Evolutionary conservation across 2,888 invertebrate genomes (phyloP).

Genomic region (Cybosia mesomella): DNA sequence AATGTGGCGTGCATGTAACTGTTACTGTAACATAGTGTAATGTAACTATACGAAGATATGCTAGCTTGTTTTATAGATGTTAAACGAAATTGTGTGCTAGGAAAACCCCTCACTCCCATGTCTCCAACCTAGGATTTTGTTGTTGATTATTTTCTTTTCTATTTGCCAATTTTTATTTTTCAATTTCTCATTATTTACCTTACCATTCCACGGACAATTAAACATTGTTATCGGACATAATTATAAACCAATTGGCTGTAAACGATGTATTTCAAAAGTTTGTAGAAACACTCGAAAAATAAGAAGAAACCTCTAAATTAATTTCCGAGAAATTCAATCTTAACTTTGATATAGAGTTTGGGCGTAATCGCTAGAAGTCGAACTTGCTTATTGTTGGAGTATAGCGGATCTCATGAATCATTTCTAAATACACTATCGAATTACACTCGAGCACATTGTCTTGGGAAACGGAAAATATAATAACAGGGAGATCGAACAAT

Average conservation of each 20-base stretch:
- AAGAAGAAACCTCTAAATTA: constrained; percentile 57
- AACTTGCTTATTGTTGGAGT: constrained; percentile 60
- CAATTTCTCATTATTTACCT: constrained; percentile 55
- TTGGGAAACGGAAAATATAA: constrained; percentile 75
- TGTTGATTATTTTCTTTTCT: constrained; percentile 54
- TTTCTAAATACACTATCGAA: constrained; percentile 82
- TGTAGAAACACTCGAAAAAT: constrained; percentile 27
- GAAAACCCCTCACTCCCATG: constrained; percentile 77
- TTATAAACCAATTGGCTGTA: constrained; percentile 70
- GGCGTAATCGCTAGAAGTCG: constrained; percentile 57
- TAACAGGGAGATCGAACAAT: constrained; percentile 81
- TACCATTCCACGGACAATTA: constrained; percentile 47
- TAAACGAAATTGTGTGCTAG: constrained; percentile 78
- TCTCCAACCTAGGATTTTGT: constrained; percentile 72
- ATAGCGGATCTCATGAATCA: constrained; percentile 79
- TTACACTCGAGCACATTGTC: constrained; percentile 80
- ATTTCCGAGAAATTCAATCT: constrained; percentile 59
- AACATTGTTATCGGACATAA: constrained; percentile 43
- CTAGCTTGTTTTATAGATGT: constrained; percentile 86
- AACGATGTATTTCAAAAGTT: constrained; percentile 43
- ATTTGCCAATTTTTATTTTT: constrained; percentile 60
- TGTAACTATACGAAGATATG: constrained; percentile 78
- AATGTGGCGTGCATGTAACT: constrained; percentile 84
- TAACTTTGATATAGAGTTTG: constrained; percentile 54
- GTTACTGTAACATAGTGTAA: constrained; percentile 83